phyloP scores from a whole-genome alignment of 64 coral and sea anemone species.

The Stichodactyla helianthus region DNA sequence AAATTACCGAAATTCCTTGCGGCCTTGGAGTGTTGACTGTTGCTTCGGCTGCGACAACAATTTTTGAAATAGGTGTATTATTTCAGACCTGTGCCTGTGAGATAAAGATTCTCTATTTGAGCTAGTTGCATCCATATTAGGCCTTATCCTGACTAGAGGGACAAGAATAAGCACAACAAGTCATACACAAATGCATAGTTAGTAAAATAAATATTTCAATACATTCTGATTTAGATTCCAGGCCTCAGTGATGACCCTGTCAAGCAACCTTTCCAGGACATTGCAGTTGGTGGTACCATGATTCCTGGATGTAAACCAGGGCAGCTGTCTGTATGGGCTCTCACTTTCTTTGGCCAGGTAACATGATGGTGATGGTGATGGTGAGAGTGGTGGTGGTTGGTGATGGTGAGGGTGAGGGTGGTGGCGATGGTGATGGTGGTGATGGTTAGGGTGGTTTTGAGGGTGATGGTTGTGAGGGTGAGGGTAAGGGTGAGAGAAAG shows the following conservation, averaged over 20 bases:
- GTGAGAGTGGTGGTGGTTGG: too few relatives aligned
- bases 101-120: too few relatives aligned
- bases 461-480: not conserved
- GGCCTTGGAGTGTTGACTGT: too few relatives aligned
- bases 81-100: too few relatives aligned
- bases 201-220: not conserved
- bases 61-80: too few relatives aligned
- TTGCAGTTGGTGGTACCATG: slow-evolving; percentile 74
- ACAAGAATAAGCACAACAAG: too few relatives aligned
- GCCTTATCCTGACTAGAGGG: too few relatives aligned
- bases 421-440: not conserved
- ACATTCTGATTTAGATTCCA: slow-evolving; percentile 32
- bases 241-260: slow-evolving; percentile 57
- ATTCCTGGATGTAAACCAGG: slow-evolving; percentile 80
- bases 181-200: too few relatives aligned
- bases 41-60: too few relatives aligned
- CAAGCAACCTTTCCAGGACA: slow-evolving; percentile 88
- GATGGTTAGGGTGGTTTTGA: not conserved
- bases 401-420: too few relatives aligned
- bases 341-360: slow-evolving; percentile 94
- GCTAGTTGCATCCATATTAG: too few relatives aligned
- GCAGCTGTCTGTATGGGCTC: slow-evolving; percentile 77
- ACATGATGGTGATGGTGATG: not conserved
- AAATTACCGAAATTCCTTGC: too few relatives aligned
- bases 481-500: not conserved